Percentiles rank a stretch among this genome's conserved stretches.
These are phyloP conservation scores for Leptinotarsa peninsularis DNA, from an alignment of 2,888 invertebrate species.

Conservation along the genomic window DNA sequence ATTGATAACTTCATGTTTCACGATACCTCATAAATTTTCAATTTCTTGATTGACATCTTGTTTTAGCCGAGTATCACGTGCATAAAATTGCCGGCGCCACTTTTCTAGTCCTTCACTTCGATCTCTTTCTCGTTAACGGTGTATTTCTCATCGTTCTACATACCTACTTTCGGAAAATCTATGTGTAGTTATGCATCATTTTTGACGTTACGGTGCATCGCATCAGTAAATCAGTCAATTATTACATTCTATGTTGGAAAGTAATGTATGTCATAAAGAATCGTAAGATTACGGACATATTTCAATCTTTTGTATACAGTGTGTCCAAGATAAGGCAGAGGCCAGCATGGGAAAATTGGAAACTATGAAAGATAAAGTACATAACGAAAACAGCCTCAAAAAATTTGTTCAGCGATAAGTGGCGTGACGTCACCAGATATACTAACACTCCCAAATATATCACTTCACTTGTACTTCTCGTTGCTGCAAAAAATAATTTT, in stretches of 20 bases:
- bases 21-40: background rate
- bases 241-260: background rate
- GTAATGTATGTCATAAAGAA: background rate
- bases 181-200: constrained; percentile 4
- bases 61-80: background rate
- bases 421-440: too few relatives aligned
- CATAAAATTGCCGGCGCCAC: constrained; percentile 4
- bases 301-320: too few relatives aligned
- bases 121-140: constrained; percentile 3
- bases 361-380: too few relatives aligned
- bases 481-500: too few relatives aligned
- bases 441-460: too few relatives aligned
- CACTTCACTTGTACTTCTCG: too few relatives aligned
- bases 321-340: too few relatives aligned
- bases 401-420: too few relatives aligned
- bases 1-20: constrained; percentile 1
- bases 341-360: too few relatives aligned
- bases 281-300: too few relatives aligned
- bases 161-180: constrained; percentile 13
- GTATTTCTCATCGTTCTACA: background rate
- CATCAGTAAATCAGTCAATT: constrained; percentile 1
- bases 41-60: constrained; percentile 14
- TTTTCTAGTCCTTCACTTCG: background rate
- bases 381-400: too few relatives aligned
- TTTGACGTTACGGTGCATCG: constrained; percentile 13